A percentile compares a stretch with the other conserved stretches of the same genome.
Conservation (phyloP, 2,113 vertebrate species). For the Falco punctatus region DNA sequence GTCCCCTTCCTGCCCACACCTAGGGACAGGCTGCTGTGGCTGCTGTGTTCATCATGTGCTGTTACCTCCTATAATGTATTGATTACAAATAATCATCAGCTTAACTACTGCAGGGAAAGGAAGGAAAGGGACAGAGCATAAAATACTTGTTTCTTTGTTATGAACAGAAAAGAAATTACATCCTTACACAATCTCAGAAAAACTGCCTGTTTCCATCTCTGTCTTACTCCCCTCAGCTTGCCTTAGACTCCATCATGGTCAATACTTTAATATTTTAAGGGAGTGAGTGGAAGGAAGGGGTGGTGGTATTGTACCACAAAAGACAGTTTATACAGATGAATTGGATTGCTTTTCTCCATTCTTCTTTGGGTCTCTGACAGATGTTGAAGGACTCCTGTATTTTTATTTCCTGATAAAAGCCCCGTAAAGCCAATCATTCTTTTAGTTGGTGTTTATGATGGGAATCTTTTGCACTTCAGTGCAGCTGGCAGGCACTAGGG, state of each 20-base stretch:
- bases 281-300: neutral
- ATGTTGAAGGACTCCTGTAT: neutral
- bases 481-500: neutral
- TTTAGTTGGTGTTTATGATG: slow-evolving; percentile 29
- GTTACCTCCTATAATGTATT: neutral
- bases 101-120: neutral
- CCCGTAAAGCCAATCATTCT: slow-evolving; percentile 20
- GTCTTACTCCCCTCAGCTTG: neutral
- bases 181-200: neutral
- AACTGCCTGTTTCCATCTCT: neutral
- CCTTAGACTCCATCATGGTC: neutral
- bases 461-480: slow-evolving; percentile 30
- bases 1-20: neutral
- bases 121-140: neutral
- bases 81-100: neutral
- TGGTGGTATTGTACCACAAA: neutral
- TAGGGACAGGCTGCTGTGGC: neutral
- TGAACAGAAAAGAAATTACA: neutral
- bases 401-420: slow-evolving; percentile 38
- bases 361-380: neutral
- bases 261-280: neutral
- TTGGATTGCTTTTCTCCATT: slow-evolving; percentile 4
- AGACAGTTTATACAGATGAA: neutral
- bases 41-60: neutral
- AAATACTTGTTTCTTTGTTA: neutral